Evolutionary conservation across 2,888 invertebrate species (phyloP).

Genomic region (Pogonocherus hispidulus): DNA sequence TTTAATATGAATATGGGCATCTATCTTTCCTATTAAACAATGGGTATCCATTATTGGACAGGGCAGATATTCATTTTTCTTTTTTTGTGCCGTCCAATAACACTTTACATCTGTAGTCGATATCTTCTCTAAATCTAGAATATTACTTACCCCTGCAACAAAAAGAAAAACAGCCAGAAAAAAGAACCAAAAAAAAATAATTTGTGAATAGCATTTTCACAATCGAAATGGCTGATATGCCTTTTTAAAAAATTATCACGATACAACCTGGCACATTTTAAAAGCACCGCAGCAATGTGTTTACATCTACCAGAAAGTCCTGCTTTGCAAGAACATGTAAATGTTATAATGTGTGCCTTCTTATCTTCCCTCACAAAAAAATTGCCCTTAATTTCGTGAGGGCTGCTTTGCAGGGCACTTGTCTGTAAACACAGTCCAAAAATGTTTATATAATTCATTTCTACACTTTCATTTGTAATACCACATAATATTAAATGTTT

Average conservation of each 20-base stretch:
- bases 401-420: neutral
- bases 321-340: neutral
- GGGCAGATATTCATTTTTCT: neutral
- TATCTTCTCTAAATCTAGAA: neutral
- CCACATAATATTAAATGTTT: slow-evolving; percentile 9
- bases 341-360: neutral
- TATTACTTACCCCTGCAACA: neutral
- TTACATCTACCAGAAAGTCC: neutral
- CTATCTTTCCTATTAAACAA: neutral
- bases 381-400: neutral
- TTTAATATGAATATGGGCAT: neutral
- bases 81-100: neutral
- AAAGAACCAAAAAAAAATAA: neutral
- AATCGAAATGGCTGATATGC: neutral
- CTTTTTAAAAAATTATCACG: neutral
- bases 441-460: neutral
- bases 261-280: neutral
- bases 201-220: neutral
- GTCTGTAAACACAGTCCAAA: neutral
- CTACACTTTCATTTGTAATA: neutral
- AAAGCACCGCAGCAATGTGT: neutral
- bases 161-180: neutral
- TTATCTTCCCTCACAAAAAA: neutral
- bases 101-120: neutral
- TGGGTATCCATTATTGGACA: neutral